These are phyloP conservation scores for Amblyopsis hoosieri DNA, from an alignment of 2,797 vertebrate species.

Conservation along the genomic window DNA sequence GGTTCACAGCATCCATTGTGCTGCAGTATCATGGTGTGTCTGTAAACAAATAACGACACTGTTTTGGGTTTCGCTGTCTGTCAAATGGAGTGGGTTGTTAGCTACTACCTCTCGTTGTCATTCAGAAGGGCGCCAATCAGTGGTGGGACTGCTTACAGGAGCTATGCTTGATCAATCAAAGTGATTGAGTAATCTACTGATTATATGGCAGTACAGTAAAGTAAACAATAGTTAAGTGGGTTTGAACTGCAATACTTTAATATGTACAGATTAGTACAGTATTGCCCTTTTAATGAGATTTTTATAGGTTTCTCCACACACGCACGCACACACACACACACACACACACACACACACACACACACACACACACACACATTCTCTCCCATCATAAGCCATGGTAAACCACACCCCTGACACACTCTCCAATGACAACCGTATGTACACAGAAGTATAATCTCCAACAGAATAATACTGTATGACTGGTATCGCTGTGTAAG, in stretches of 20 bases:
- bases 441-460: background rate
- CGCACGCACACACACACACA: slow-evolving; percentile 16
- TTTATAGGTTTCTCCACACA: background rate
- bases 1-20: slow-evolving; percentile 11
- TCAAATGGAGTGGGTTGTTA: slow-evolving; percentile 17
- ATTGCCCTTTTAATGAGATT: too few relatives aligned
- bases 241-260: too few relatives aligned
- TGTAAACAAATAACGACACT: slow-evolving; percentile 30
- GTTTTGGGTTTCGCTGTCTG: slow-evolving; percentile 34
- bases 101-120: slow-evolving; percentile 3
- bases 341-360: slow-evolving; percentile 28
- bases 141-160: background rate
- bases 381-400: too few relatives aligned
- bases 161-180: slow-evolving; percentile 10
- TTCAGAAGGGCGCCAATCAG: background rate
- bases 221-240: too few relatives aligned
- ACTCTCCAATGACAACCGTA: too few relatives aligned
- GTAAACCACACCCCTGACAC: too few relatives aligned
- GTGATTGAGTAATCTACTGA: background rate
- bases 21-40: slow-evolving; percentile 6
- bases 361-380: slow-evolving; percentile 23
- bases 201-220: background rate
- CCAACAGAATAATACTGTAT: slow-evolving; percentile 14
- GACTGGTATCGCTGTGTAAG: slow-evolving; percentile 16
- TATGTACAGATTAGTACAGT: background rate